Evolutionary conservation across 2,888 invertebrate genomes (phyloP).

Genomic region (Parapristionchus giblindavisi): DNA sequence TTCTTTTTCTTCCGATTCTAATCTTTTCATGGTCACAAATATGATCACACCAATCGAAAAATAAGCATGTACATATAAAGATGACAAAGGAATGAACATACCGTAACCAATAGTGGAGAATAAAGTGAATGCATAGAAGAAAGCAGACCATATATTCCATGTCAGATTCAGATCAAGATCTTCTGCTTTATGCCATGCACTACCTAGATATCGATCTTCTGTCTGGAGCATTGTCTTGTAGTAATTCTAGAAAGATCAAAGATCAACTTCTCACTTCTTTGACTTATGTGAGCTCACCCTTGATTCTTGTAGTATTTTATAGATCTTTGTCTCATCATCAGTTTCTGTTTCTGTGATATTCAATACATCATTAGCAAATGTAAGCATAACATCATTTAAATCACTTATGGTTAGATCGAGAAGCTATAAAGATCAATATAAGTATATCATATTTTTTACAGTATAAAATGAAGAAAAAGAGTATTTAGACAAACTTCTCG

Average conservation of each 20-base stretch:
- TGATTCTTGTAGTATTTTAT: no score
- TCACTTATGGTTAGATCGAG: no score
- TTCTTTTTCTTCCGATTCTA: background rate
- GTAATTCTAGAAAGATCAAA: conserved; percentile 43
- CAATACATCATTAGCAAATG: no score
- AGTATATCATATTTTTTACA: no score
- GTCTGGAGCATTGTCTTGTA: conserved; percentile 58
- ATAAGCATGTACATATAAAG: background rate
- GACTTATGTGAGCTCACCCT: no score
- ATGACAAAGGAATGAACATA: conserved; percentile 10
- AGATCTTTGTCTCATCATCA: no score
- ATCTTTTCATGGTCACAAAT: background rate
- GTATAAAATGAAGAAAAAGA: no score
- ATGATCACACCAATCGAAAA: background rate
- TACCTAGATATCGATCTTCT: conserved; percentile 56
- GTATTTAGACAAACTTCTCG: conserved; percentile 40
- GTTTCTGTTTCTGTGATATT: no score
- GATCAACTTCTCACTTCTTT: background rate
- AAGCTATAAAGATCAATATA: no score
- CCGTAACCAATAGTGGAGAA: conserved; percentile 63
- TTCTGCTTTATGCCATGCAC: conserved; percentile 59
- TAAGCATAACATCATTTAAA: no score
- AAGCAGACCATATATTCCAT: conserved; percentile 57
- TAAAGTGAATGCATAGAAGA: conserved; percentile 60
- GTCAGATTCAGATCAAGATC: conserved; percentile 58